These are phyloP conservation scores for Anarhynchus alexandrinus DNA, from an alignment of 2,113 vertebrate genomes.

Conservation along the genomic window DNA sequence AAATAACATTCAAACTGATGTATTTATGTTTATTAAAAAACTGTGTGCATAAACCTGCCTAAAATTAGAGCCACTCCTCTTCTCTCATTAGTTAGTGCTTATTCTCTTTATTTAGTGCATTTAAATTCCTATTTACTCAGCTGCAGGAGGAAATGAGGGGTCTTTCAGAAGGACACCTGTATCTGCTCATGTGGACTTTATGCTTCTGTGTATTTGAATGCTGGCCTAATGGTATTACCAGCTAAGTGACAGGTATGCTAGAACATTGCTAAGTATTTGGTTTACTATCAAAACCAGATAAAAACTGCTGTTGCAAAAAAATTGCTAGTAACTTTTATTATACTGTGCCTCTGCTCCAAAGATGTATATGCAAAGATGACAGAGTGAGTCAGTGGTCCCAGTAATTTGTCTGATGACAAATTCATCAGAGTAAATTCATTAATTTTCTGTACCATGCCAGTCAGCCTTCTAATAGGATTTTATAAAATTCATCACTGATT, in stretches of 20 bases:
- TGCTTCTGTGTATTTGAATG: neutral
- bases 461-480: constrained; percentile 1
- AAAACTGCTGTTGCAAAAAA: neutral
- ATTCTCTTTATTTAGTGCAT: neutral
- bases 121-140: neutral
- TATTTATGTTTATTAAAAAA: neutral
- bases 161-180: neutral
- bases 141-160: neutral
- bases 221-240: neutral
- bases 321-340: neutral
- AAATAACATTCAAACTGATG: neutral
- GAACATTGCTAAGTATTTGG: neutral
- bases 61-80: neutral
- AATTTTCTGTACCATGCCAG: neutral
- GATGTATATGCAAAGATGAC: neutral
- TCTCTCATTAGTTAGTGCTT: neutral
- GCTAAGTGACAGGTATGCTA: neutral
- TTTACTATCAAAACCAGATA: neutral
- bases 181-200: neutral
- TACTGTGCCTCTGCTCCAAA: neutral
- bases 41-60: neutral
- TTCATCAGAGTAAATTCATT: neutral
- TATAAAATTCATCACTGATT: neutral
- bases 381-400: neutral
- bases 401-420: constrained; percentile 15